phyloP scores from a whole-genome alignment of 1,140 invertebrate genomes.

The Helicoverpa armigera region DNA sequence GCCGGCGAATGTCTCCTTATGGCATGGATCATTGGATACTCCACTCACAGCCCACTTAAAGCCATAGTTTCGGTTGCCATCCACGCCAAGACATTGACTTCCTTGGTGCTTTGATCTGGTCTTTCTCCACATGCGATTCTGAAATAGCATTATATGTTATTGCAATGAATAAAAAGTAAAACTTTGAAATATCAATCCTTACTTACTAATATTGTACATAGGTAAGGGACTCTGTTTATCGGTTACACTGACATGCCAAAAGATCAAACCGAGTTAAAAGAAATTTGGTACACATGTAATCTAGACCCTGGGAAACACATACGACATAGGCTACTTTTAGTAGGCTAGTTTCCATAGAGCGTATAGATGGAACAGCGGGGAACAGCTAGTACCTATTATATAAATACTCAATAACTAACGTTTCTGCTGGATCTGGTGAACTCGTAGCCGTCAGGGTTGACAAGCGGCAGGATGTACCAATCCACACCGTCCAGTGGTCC shows the following conservation, averaged over 20 bases:
- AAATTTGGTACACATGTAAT: no score
- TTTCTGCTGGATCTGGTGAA: constrained; percentile 82
- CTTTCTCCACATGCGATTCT: constrained; percentile 89
- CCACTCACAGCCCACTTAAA: constrained; percentile 90
- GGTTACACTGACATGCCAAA: no score
- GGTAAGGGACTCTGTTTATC: no score
- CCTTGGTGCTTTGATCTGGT: constrained; percentile 80
- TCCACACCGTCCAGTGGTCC: constrained; percentile 86
- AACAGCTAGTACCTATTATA: neutral
- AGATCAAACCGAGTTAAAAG: no score
- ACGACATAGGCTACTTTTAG: no score
- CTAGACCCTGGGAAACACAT: no score
- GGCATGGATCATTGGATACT: constrained; percentile 89
- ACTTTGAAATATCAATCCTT: no score
- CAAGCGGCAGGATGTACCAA: constrained; percentile 89
- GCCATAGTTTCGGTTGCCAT: constrained; percentile 90
- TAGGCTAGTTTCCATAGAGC: no score
- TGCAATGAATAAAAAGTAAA: no score
- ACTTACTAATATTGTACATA: no score
- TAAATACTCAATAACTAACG: constrained; percentile 59
- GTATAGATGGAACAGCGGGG: no score
- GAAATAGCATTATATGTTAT: constrained; percentile 2
- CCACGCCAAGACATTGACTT: constrained; percentile 87
- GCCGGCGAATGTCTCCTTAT: constrained; percentile 91
- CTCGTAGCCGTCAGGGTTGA: constrained; percentile 89